Evolutionary conservation across 2,797 vertebrate genomes (phyloP), one percentile per base, ranked within the genome.

Genomic region (Tauraco hartlaubi): DNA sequence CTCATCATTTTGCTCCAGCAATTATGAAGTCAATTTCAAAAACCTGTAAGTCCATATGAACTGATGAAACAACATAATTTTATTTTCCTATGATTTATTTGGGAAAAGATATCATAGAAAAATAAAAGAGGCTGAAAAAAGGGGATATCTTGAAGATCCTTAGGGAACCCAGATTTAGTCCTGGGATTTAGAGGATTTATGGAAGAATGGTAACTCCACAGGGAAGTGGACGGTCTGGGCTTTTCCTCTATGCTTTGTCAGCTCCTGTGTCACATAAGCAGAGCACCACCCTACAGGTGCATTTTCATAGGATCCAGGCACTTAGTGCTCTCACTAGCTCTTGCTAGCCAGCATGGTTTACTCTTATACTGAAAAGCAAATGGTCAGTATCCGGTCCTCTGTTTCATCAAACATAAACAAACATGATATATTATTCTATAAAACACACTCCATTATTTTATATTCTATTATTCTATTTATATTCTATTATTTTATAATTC

Each of bases 191-290:
- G 11, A 79, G n/a, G 25, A 44, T 8, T 61, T 58, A 75, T 55
- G 41, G 56, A 66, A 67, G 43, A 66, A 75, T 1, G 3, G 41
- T 43, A 23, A 7, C 28, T 66, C 19, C 68, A 49, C 21, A 64
- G 41, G 6, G 29, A 59, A 64, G 31, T 52, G 7, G 15, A 48
- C 33, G 23, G 4, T 52, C 17, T 52, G 31, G 33, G 25, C 35
- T 14, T 85, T 78, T 61, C 33, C 33, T 72, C 33, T 20, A 18
- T 9, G 14, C 33, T 64, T 33, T 64, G 46, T 23, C 54, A 78
- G 1, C 31, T 55, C 26, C 44, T 67, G 31, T 1, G 2, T 13
- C 15, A 15, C 5, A 3, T 5, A 41, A 26, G n/a, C 2, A 52
- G 48, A 43, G 26, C 11, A 33, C 14, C 2, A 8, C 41, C 43